phyloP scores from a whole-genome alignment of 2,113 vertebrate genomes.

The Eretmochelys imbricata region DNA sequence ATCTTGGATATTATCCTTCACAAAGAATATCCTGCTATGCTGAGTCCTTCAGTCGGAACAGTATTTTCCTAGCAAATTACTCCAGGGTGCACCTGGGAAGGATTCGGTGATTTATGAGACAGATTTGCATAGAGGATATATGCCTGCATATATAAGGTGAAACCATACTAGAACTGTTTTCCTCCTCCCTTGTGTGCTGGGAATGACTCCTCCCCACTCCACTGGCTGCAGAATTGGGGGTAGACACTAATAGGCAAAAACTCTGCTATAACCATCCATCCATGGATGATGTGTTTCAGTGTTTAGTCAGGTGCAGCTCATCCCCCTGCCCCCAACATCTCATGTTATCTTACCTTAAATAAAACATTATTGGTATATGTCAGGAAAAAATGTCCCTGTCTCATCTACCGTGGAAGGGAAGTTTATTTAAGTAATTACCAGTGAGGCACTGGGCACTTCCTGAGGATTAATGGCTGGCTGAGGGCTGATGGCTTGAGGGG shows the following conservation, averaged over 20 bases:
- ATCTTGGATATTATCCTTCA: background rate
- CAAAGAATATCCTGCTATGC: background rate
- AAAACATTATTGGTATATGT: background rate
- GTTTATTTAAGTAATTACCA: conserved; percentile 60
- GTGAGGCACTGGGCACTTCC: conserved; percentile 37
- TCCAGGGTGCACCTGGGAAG: background rate
- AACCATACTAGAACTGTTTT: background rate
- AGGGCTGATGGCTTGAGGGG: background rate
- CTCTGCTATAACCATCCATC: background rate
- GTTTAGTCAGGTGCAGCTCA: conserved; percentile 66
- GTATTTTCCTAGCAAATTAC: conserved; percentile 46
- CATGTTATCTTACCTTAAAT: conserved; percentile 38
- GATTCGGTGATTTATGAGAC: conserved; percentile 45
- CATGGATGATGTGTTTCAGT: background rate
- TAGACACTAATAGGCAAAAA: background rate
- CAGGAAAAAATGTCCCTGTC: conserved; percentile 4
- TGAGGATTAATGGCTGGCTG: background rate
- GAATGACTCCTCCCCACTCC: background rate
- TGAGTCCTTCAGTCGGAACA: background rate
- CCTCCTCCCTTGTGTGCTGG: background rate
- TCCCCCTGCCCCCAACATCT: background rate
- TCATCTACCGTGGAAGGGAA: conserved; percentile 28
- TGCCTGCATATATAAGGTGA: background rate
- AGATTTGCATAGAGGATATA: conserved; percentile 33
- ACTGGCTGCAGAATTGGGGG: background rate